Percentiles rank a stretch among this genome's conserved stretches.
phyloP scores from a whole-genome alignment of 2,888 invertebrate species.

The Lapara coniferarum region DNA sequence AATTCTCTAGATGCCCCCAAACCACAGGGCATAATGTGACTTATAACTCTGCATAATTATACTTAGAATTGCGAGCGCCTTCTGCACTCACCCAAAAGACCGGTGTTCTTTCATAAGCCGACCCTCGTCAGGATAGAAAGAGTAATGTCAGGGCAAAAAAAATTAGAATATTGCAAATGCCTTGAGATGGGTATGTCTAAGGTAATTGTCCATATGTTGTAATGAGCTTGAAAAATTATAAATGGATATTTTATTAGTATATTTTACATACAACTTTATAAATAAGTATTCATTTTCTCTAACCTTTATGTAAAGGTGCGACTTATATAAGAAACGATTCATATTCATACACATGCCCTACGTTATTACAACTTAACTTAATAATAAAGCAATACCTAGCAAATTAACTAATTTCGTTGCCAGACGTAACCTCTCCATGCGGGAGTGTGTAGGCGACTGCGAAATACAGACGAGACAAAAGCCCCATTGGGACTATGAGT shows the following conservation, averaged over 20 bases:
- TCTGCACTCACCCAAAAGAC: too few relatives aligned
- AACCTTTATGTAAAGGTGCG: background rate
- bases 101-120: too few relatives aligned
- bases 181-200: background rate
- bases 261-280: too few relatives aligned
- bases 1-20: too few relatives aligned
- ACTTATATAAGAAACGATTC: background rate
- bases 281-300: background rate
- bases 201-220: background rate
- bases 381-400: constrained; percentile 31
- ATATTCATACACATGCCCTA: background rate
- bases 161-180: background rate
- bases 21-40: too few relatives aligned
- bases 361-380: constrained; percentile 21
- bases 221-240: background rate
- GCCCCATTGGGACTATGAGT: background rate
- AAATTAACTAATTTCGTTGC: constrained; percentile 10
- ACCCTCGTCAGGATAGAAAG: too few relatives aligned
- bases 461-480: background rate
- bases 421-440: background rate
- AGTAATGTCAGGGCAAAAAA: too few relatives aligned
- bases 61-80: too few relatives aligned
- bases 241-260: too few relatives aligned
- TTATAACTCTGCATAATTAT: too few relatives aligned
- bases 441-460: background rate